Conservation (phyloP, 1,140 invertebrate genomes). For the Mercenaria mercenaria region DNA sequence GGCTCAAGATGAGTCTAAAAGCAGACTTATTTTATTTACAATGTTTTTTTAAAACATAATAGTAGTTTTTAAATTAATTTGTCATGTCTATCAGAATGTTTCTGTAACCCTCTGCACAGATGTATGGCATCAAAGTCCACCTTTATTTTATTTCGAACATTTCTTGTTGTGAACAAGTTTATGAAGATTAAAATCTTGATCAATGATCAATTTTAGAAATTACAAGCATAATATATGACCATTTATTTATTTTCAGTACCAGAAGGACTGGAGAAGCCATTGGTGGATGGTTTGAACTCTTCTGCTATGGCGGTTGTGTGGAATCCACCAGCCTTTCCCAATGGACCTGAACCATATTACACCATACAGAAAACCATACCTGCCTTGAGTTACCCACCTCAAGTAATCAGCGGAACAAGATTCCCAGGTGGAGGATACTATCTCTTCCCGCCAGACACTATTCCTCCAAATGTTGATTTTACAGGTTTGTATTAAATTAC, state of each 20-base stretch:
- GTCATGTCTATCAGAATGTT: too few species aligned
- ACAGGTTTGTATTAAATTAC: slow-evolving; percentile 76
- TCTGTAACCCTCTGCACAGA: too few species aligned
- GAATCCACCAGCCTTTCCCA: slow-evolving; percentile 77
- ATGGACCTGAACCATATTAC: slow-evolving; percentile 83
- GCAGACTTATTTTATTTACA: too few species aligned
- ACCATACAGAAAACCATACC: slow-evolving; percentile 80
- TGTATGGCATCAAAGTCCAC: too few species aligned
- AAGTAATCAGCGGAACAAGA: slow-evolving; percentile 80
- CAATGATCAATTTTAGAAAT: too few species aligned
- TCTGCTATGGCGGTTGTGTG: slow-evolving; percentile 81
- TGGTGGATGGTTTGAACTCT: slow-evolving; percentile 80
- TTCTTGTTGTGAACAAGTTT: too few species aligned
- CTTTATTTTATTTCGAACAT: too few species aligned
- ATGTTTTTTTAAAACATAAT: too few species aligned
- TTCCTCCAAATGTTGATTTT: slow-evolving; percentile 83
- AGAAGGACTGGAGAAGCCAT: slow-evolving; percentile 75
- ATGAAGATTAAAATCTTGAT: too few species aligned
- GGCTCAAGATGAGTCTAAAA: too few species aligned
- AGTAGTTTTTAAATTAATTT: too few species aligned
- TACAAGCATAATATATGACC: too few species aligned
- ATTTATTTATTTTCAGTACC: slow-evolving; percentile 75
- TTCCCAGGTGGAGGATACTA: slow-evolving; percentile 85
- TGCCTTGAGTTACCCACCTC: slow-evolving; percentile 82
- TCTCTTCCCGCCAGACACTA: slow-evolving; percentile 79